Conservation (phyloP, 2,888 invertebrate genomes). For the Conomelus anceps region DNA sequence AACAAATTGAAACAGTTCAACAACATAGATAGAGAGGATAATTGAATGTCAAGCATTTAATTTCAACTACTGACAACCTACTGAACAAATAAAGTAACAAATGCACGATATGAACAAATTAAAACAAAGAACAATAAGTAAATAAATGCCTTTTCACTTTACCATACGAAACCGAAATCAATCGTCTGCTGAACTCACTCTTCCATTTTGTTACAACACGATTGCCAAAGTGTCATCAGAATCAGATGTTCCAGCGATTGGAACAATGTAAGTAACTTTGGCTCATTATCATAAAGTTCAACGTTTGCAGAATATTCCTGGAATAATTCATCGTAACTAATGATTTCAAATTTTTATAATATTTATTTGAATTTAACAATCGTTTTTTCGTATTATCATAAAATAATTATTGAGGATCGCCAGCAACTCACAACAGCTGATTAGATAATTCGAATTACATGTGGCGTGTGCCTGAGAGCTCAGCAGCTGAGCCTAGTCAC, state of each 20-base stretch:
- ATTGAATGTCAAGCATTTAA: background rate
- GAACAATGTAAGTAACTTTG: too few relatives aligned
- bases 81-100: background rate
- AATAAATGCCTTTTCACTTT: background rate
- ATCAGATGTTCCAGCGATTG: background rate
- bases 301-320: too few relatives aligned
- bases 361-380: too few relatives aligned
- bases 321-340: too few relatives aligned
- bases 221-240: slow-evolving; percentile 17
- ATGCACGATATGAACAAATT: background rate
- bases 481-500: too few relatives aligned
- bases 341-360: too few relatives aligned
- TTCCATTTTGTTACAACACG: slow-evolving; percentile 16
- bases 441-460: too few relatives aligned
- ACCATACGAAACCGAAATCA: background rate
- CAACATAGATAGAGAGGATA: background rate
- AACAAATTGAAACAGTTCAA: background rate
- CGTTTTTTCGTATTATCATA: too few relatives aligned
- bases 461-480: too few relatives aligned
- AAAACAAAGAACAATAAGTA: background rate
- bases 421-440: too few relatives aligned
- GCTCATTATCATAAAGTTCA: too few relatives aligned
- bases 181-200: slow-evolving; percentile 9
- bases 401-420: too few relatives aligned
- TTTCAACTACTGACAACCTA: background rate